Evolutionary conservation across 2,888 invertebrate species (phyloP).

Genomic region (Cotesia congregata): DNA sequence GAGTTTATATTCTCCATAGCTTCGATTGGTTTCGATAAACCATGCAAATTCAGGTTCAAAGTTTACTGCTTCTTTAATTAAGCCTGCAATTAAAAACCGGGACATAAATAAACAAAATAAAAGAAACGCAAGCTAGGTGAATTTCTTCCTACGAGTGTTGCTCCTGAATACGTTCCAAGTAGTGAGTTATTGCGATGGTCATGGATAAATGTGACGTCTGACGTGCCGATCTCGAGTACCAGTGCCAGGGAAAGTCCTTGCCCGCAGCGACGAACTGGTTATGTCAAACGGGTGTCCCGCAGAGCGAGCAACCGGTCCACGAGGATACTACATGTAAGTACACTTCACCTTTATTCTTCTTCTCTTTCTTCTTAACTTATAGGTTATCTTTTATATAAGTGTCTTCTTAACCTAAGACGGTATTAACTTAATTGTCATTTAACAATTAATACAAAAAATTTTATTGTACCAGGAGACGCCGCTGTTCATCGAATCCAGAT

Average conservation of each 20-base stretch:
- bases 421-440: constrained; percentile 22
- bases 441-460: constrained; percentile 14
- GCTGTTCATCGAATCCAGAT: background rate
- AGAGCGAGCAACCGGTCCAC: constrained; percentile 24
- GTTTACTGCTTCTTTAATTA: constrained; percentile 53
- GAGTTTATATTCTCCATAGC: constrained; percentile 42
- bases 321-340: background rate
- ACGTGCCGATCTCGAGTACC: constrained; percentile 2
- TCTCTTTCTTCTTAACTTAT: background rate
- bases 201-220: constrained; percentile 13
- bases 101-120: constrained; percentile 43
- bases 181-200: constrained; percentile 32
- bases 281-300: constrained; percentile 33
- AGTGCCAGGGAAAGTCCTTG: constrained; percentile 28
- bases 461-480: background rate
- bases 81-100: constrained; percentile 49
- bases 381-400: too few species aligned
- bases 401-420: background rate
- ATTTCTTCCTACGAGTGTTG: background rate
- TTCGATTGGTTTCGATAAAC: constrained; percentile 54
- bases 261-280: constrained; percentile 32
- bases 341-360: background rate
- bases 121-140: background rate
- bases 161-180: background rate
- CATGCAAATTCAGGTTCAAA: constrained; percentile 59